A percentile compares a stretch with the other conserved stretches of the same genome.
Conservation (phyloP, 2,888 invertebrate genomes). For the Petrophora chlorosata region DNA sequence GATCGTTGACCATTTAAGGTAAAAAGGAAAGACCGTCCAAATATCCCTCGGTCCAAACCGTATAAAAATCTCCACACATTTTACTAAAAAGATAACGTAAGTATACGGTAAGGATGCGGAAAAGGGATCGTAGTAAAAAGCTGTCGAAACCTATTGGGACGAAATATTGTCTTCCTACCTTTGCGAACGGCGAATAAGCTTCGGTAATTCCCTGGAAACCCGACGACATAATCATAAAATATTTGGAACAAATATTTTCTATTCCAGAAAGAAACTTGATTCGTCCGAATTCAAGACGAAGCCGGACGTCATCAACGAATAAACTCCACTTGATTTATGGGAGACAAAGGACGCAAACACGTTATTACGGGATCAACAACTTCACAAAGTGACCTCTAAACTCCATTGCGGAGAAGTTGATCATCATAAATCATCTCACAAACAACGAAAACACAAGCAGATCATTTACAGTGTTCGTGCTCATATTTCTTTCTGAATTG, state of each 20-base stretch:
- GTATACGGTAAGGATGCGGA: background rate
- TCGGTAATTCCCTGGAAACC: background rate
- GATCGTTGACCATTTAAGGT: slow-evolving; percentile 3
- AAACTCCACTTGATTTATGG: slow-evolving; percentile 9
- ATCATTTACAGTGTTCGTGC: background rate
- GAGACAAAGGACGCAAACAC: slow-evolving; percentile 3
- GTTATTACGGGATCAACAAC: slow-evolving; percentile 1
- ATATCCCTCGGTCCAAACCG: background rate
- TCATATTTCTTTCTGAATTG: slow-evolving; percentile 6
- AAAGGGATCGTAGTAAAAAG: background rate
- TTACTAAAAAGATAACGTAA: background rate
- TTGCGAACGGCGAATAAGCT: background rate
- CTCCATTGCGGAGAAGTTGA: background rate
- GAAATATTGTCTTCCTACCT: background rate
- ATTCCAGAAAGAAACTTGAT: background rate
- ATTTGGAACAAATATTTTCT: background rate
- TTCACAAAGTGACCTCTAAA: background rate
- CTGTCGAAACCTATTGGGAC: background rate
- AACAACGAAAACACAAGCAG: background rate
- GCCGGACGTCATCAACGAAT: slow-evolving; percentile 1
- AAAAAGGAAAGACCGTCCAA: background rate
- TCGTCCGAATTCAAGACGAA: background rate
- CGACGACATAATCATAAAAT: background rate
- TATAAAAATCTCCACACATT: background rate
- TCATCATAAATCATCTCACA: background rate